Conservation (phyloP, 2,797 vertebrate species). For the Emys orbicularis region DNA sequence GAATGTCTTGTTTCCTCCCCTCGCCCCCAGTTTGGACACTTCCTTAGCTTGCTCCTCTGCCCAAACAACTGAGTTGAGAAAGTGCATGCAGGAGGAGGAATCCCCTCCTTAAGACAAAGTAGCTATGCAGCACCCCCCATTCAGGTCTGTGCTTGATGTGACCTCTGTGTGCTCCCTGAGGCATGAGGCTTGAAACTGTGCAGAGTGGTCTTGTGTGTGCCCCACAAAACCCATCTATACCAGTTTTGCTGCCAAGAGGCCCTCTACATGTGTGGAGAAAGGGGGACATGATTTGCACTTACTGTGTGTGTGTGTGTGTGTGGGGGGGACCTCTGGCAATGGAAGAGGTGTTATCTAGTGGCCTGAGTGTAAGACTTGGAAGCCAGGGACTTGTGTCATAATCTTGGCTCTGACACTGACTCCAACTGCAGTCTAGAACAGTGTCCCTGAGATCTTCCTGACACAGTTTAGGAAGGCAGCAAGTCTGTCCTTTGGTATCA, state of each 20-base stretch:
- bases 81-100: not conserved
- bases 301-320: not conserved
- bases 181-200: not conserved
- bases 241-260: not conserved
- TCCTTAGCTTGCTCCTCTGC: not conserved
- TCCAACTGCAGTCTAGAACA: not conserved
- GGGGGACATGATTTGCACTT: not conserved
- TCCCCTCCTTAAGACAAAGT: not conserved
- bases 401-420: not conserved
- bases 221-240: not conserved
- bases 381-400: not conserved
- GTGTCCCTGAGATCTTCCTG: no score
- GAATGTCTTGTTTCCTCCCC: not conserved
- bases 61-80: not conserved
- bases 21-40: fast-evolving
- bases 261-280: not conserved
- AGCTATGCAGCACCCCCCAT: not conserved
- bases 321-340: not conserved
- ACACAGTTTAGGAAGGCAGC: no score
- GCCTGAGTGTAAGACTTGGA: not conserved
- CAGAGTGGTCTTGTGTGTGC: not conserved
- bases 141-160: not conserved
- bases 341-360: not conserved
- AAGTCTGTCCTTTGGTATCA: no score
- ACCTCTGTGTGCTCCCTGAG: not conserved